phyloP scores from a whole-genome alignment of 2,797 vertebrate species.

The Acanthopagrus latus region DNA sequence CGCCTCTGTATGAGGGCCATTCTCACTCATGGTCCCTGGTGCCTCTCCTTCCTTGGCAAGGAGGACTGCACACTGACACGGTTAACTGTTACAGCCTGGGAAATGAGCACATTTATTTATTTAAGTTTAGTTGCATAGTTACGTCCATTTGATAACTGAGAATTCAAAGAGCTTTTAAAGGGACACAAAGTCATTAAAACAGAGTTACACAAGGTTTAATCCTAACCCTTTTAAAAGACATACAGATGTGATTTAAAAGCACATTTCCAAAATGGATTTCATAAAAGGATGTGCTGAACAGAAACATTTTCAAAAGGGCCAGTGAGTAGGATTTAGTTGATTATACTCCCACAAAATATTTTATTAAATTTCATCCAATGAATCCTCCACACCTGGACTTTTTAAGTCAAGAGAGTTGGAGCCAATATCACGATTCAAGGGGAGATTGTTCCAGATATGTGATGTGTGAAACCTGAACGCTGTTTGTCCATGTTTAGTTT shows the following conservation, averaged over 20 bases:
- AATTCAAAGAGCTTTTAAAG: conserved; percentile 6
- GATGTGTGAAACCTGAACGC: neutral
- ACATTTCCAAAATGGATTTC: neutral
- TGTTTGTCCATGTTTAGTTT: neutral
- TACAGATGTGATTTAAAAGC: neutral
- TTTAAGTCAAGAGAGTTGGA: neutral
- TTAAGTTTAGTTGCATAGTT: neutral
- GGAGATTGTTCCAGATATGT: neutral
- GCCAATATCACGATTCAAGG: neutral
- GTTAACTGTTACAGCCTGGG: conserved; percentile 43
- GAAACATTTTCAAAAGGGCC: neutral
- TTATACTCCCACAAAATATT: too few relatives aligned
- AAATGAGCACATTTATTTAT: conserved; percentile 12
- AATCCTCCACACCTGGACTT: too few relatives aligned
- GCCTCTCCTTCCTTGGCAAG: conserved; percentile 79
- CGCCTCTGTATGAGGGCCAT: conserved; percentile 90
- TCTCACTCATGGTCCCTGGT: conserved; percentile 93
- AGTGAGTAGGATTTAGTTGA: too few relatives aligned
- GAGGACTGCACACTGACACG: conserved; percentile 62
- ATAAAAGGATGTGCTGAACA: neutral
- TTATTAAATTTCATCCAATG: too few relatives aligned
- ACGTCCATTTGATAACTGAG: neutral
- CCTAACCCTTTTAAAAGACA: neutral
- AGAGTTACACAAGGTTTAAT: neutral
- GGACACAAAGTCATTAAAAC: neutral